Conservation (phyloP, 2,888 invertebrate genomes). For the Macrostomum cliftonense region DNA sequence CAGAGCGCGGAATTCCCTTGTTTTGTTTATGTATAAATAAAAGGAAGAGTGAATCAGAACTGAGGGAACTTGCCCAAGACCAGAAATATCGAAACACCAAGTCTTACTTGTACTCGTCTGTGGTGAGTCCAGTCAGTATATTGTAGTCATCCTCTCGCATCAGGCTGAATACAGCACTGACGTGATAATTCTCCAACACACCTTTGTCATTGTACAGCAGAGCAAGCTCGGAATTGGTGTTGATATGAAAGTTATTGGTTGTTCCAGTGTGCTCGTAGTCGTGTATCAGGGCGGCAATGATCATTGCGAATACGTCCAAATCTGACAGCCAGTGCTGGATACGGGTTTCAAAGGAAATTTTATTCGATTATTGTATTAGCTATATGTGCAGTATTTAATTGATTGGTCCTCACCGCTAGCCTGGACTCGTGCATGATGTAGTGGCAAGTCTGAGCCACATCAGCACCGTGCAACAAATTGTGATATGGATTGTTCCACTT, state of each 20-base stretch:
- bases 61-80: no score
- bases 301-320: conserved; percentile 14
- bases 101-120: conserved; percentile 53
- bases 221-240: conserved; percentile 7
- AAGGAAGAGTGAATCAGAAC: no score
- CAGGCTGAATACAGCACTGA: conserved; percentile 49
- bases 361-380: no score
- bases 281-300: conserved; percentile 9
- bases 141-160: conserved; percentile 67
- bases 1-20: conserved; percentile 10
- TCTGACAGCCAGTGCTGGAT: conserved; percentile 66
- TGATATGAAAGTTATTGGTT: conserved; percentile 7
- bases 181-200: conserved; percentile 9
- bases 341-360: no score
- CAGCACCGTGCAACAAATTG: conserved; percentile 9
- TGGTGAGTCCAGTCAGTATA: conserved; percentile 63
- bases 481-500: conserved; percentile 9
- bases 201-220: conserved; percentile 9
- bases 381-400: no score
- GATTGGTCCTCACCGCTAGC: no score
- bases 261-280: conserved; percentile 11
- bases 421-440: background rate
- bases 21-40: no score
- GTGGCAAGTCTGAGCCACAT: conserved; percentile 9
- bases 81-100: no score